Base-by-base conservation (phyloP, 2,888 invertebrate genomes). In the Leptinotarsa juncta region DNA sequence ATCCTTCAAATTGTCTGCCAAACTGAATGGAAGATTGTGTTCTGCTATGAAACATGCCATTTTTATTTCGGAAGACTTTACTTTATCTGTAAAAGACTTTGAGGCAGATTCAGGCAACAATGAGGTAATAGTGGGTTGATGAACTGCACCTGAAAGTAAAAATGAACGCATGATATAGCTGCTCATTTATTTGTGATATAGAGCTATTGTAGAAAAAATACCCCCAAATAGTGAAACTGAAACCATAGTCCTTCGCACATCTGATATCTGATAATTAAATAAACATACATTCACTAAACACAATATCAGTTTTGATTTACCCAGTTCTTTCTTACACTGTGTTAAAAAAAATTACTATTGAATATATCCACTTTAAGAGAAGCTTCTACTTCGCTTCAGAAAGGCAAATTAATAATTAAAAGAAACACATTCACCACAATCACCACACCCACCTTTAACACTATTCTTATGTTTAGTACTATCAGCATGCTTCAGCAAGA, bases 131-230 rank as follows among this genome's bases (percentile, higher is more conserved):
- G 50, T 50, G 16, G 50, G 50, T 50, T 50, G 50, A 50, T 50
- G 50, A 50, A 50, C 50, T 50, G 50, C 50, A 50, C 50, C 50
- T 50, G 50, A 50, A 50, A 50, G 50, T 50, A 50, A 50, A 50
- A 50, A 50, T 50, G 50, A 50, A 14, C 16, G 50, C 50, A 50
- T 50, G 50, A 16, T 50, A 50, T 50, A 16, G 15, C 50, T 50
- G 50, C 50, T 16, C 50, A 50, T 50, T 50, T 50, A 50, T 50
- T 50, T 50, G 50, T 16, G 15, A 50, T 50, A 16, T 50, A 50
- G 50, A 16, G 15, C 4, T 50, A 16, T 16, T 50, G 50, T 50
- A 16, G 16, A 50, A 50, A 50, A 50, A 50, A 50, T 50, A 50
- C 50, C 50, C 50, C 50, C 50, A 50, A 50, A 50, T 16, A 50